Evolutionary conservation across 1,140 invertebrate species (phyloP).

Genomic region (Trichomalopsis sarcophagae): DNA sequence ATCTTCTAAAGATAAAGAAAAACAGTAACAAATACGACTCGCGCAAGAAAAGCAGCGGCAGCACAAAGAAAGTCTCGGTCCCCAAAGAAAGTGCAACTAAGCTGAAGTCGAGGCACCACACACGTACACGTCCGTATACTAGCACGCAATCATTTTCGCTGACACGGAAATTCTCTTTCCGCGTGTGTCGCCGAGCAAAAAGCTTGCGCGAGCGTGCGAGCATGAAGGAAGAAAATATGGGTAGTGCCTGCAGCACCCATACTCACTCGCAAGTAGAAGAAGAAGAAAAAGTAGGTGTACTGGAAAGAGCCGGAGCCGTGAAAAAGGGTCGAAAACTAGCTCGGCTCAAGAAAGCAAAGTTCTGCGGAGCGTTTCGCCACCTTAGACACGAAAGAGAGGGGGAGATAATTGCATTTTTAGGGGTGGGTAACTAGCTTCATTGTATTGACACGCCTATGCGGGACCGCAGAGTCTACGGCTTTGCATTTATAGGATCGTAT

Average conservation of each 20-base stretch:
- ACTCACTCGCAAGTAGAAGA: background rate
- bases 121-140: background rate
- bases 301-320: background rate
- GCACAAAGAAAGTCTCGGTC: background rate
- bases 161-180: conserved; percentile 32
- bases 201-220: background rate
- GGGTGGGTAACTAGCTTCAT: conserved; percentile 23
- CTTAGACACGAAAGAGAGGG: background rate
- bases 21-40: background rate
- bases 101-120: background rate
- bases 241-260: background rate
- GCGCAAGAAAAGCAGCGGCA: background rate
- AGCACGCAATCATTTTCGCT: conserved; percentile 3
- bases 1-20: background rate
- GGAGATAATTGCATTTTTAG: conserved; percentile 42
- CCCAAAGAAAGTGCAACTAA: background rate
- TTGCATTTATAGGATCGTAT: background rate
- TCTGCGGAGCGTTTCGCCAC: conserved; percentile 25
- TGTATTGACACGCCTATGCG: conserved; percentile 30
- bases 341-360: conserved; percentile 4
- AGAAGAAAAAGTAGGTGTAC: background rate
- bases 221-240: background rate
- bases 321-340: background rate
- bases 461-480: background rate
- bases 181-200: background rate